phyloP scores from a whole-genome alignment of 2,797 vertebrate genomes.

The Taenioides sp. region DNA sequence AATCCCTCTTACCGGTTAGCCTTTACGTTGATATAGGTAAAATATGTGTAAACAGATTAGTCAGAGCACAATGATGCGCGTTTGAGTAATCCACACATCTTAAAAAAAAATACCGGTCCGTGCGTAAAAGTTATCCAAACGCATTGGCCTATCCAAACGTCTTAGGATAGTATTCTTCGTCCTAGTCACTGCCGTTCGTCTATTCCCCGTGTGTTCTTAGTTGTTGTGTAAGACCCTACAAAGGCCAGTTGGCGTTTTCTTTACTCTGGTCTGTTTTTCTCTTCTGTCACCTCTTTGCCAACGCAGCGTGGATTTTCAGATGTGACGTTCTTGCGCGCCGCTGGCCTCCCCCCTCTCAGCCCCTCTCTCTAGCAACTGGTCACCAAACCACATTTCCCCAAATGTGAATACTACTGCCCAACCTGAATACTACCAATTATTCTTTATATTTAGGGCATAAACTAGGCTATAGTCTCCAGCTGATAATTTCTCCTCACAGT shows the following conservation, averaged over 20 bases:
- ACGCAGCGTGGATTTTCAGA: slow-evolving; percentile 24
- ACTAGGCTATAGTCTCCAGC: not conserved
- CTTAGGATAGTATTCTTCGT: no score
- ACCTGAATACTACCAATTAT: not conserved
- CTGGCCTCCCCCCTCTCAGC: not conserved
- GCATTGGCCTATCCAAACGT: no score
- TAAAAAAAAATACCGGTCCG: not conserved
- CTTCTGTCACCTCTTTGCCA: slow-evolving; percentile 27
- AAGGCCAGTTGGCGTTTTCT: not conserved
- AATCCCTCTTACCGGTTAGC: slow-evolving; percentile 6
- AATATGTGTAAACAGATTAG: not conserved
- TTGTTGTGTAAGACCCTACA: slow-evolving; percentile 1
- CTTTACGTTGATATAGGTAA: not conserved
- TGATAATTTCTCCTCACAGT: not conserved
- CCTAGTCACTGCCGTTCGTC: no score
- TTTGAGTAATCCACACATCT: slow-evolving; percentile 1
- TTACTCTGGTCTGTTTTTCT: not conserved
- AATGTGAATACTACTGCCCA: not conserved
- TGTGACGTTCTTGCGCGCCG: slow-evolving; percentile 37
- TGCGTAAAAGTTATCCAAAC: slow-evolving; percentile 29
- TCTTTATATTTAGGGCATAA: not conserved
- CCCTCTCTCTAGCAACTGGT: slow-evolving; percentile 16
- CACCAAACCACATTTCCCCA: slow-evolving; percentile 34
- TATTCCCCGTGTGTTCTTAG: slow-evolving; percentile 15
- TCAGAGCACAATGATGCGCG: not conserved